Evolutionary conservation across 2,797 vertebrate genomes (phyloP), one percentile per base, ranked within the genome.

Genomic region (Anguilla pacifica): DNA sequence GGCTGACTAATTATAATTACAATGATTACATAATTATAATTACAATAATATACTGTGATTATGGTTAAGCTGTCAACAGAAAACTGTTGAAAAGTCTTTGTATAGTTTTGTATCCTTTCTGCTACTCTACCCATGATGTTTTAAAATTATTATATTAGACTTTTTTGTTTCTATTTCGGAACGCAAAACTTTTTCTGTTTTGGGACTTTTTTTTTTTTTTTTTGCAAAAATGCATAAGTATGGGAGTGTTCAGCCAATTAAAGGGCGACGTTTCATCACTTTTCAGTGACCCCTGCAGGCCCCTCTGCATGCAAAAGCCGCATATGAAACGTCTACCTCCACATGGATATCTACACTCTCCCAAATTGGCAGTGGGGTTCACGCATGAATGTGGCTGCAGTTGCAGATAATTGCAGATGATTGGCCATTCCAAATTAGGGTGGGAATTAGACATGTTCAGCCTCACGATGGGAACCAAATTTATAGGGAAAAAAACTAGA

Each of bases 11-110:
- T 91, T 86, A 91, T 90, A 90, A 90, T 91, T 92, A 84, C 87
- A 89, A 88, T 91, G 91, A 92, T 91, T 90, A 85, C 57, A 13
- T 59, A 91, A 90, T 91, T 86, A 91, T 90, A 90, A 90, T 91
- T 92, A 84, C 87, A 89, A 88, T 91, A 22, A 39, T 57, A 89
- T 82, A 89, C 91, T 88, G 90, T 86, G 88, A 88, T 86, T 35
- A 43, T 87, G 17, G 49, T 51, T 74, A 82, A 43, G 53, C 89
- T n/a, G 89, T 88, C 90, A 90, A 89, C 90, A 89, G 86, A 83
- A 83, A 67, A 87, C 17, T 51, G 86, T 90, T 74, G 85, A 89
- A 67, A 85, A 70, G 86, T 87, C 83, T 85, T 43, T 17, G 22
- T 55, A 83, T 84, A 89, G 89, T 6, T 43, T 79, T 15, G n/a